Evolutionary conservation across 2,888 invertebrate genomes (phyloP), one percentile per base, ranked within the genome.

Genomic region (Sinelater perroti): DNA sequence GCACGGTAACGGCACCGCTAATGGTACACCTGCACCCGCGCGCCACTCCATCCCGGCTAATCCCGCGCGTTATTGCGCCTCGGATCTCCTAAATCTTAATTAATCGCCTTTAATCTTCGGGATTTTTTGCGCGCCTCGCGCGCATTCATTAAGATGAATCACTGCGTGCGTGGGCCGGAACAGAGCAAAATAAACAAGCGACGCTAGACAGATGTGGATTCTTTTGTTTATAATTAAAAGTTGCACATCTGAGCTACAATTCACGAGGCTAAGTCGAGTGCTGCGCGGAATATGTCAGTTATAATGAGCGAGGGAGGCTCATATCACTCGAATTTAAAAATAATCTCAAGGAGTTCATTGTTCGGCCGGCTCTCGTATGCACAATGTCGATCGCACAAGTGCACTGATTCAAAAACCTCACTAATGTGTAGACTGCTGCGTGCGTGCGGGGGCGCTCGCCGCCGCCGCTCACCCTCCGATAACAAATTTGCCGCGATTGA

Each of bases 281-380:
- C 17, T 40, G 31, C 24, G 42, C 50, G 42, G 49, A 49, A 42
- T 50, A 50, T 56, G 56, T 50, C 44, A 33, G 56, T 52, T 50
- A 58, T 58, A 50, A 60, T 54, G 57, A 52, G 57, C 60, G 57
- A 58, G 62, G 40, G 52, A 54, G 60, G 47, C 35, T 57, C 57
- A 40, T 36, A 58, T 63, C 63, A 61, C 57, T 63, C 52, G 53
- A 63, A 61, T 58, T 61, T 59, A 61, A 63, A 63, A 61, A 61
- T 58, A 63, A 56, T 60, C 50, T 59, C 42, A 50, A 59, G 58
- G 61, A 61, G 63, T 63, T 63, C 61, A 61, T 61, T 63, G 63
- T 63, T 62, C 57, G 40, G 24, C 40, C 24, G 53, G 47, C 26
- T 40, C 40, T 36, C 50, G 3, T 5, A 28, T 28, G 8, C 21